Conservation (phyloP, 2,797 vertebrate species). For the Helostoma temminkii region DNA sequence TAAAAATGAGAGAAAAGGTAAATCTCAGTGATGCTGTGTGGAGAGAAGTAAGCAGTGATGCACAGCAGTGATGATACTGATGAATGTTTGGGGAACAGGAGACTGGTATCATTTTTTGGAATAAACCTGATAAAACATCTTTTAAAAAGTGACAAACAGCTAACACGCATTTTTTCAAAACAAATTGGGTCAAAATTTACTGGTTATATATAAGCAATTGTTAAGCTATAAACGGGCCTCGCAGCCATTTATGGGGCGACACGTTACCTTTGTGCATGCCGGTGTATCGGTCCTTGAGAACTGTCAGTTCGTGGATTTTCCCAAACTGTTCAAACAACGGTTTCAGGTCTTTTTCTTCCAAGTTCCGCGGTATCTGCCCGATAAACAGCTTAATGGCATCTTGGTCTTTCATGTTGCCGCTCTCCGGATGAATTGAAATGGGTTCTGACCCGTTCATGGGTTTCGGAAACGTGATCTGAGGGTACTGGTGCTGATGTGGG, state of each 20-base stretch:
- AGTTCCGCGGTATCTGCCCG: slow-evolving; percentile 98
- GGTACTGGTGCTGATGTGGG: slow-evolving; percentile 85
- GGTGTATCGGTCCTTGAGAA: slow-evolving; percentile 98
- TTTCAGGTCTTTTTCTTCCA: slow-evolving; percentile 97
- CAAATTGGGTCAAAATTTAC: not conserved
- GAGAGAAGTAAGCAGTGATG: slow-evolving; percentile 15
- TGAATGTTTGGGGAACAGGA: not conserved
- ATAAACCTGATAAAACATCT: not conserved
- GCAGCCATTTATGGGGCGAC: slow-evolving; percentile 53
- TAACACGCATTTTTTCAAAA: not conserved
- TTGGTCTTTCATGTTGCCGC: slow-evolving; percentile 95
- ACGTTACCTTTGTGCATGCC: slow-evolving; percentile 98
- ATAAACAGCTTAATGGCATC: slow-evolving; percentile 99
- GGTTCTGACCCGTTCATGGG: slow-evolving; percentile 92
- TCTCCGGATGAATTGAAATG: slow-evolving; percentile 93
- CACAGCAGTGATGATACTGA: slow-evolving; percentile 10
- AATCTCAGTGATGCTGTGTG: slow-evolving; percentile 17
- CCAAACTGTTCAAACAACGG: slow-evolving; percentile 99
- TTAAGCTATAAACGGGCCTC: slow-evolving; percentile 28
- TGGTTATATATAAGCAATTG: slow-evolving; percentile 22
- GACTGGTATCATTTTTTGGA: not conserved
- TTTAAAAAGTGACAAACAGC: slow-evolving; percentile 28
- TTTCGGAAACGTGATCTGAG: slow-evolving; percentile 85
- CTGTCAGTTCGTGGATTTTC: slow-evolving; percentile 98
- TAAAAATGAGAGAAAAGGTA: slow-evolving; percentile 12